phyloP scores from a whole-genome alignment of 2,888 invertebrate genomes.

The Eilema caniola region DNA sequence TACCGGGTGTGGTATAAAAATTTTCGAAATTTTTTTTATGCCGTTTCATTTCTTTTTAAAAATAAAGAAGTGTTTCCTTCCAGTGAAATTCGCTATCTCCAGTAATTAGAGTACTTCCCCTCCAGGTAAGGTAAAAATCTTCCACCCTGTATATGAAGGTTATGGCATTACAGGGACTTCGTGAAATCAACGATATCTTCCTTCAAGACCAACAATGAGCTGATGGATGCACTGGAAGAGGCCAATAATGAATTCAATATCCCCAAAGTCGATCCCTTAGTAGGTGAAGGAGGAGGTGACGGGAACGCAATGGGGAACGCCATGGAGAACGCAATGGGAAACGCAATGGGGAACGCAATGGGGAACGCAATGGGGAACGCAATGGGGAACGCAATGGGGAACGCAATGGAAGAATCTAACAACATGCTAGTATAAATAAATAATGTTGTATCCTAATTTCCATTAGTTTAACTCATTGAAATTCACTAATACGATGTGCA shows the following conservation, averaged over 20 bases:
- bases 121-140: no score
- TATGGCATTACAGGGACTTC: conserved; percentile 69
- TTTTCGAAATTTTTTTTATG: no score
- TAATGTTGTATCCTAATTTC: background rate
- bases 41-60: no score
- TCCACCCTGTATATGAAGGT: no score
- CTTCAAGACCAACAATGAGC: conserved; percentile 74
- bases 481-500: background rate
- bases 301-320: fast-evolving
- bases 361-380: fast-evolving
- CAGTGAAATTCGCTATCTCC: no score
- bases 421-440: background rate
- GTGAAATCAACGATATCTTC: conserved; percentile 75
- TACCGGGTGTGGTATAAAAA: no score
- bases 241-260: background rate
- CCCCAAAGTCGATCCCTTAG: background rate
- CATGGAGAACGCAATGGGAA: fast-evolving
- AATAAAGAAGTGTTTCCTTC: no score
- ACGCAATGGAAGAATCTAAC: background rate
- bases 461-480: background rate
- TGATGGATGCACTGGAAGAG: conserved; percentile 69
- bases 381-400: fast-evolving
- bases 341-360: fast-evolving
- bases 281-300: no score
- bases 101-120: no score